Evolutionary conservation across 92 coral and sea anemone genomes (phyloP).

Genomic region (Parazoanthus atlanticus): DNA sequence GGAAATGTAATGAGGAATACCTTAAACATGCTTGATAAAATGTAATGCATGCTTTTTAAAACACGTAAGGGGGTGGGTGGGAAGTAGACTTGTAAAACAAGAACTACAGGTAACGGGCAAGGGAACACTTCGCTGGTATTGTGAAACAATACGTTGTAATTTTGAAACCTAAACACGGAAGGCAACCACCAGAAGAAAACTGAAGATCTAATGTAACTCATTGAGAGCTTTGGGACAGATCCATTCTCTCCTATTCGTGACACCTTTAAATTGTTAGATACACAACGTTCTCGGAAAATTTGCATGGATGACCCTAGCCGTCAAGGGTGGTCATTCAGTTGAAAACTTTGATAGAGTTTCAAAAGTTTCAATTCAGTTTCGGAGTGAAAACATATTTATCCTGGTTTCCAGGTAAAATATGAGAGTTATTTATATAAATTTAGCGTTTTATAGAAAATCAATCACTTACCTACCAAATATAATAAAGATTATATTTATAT

Average conservation of each 20-base stretch:
- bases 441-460: neutral
- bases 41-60: too few species aligned
- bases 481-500: neutral
- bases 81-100: neutral
- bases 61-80: neutral
- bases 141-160: neutral
- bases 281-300: neutral
- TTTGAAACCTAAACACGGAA: neutral
- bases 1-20: neutral
- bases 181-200: too few species aligned
- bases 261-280: too few species aligned
- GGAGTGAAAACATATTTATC: neutral
- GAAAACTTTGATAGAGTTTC: too few species aligned
- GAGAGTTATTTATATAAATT: too few species aligned
- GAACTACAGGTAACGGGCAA: neutral
- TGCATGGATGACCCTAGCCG: too few species aligned
- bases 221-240: neutral
- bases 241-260: neutral
- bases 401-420: neutral
- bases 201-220: too few species aligned
- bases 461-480: too few species aligned
- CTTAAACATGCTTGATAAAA: neutral
- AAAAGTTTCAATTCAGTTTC: neutral
- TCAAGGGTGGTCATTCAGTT: too few species aligned
- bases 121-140: neutral